phyloP scores from a whole-genome alignment of 2,113 vertebrate genomes.

The Entosphenus tridentatus region DNA sequence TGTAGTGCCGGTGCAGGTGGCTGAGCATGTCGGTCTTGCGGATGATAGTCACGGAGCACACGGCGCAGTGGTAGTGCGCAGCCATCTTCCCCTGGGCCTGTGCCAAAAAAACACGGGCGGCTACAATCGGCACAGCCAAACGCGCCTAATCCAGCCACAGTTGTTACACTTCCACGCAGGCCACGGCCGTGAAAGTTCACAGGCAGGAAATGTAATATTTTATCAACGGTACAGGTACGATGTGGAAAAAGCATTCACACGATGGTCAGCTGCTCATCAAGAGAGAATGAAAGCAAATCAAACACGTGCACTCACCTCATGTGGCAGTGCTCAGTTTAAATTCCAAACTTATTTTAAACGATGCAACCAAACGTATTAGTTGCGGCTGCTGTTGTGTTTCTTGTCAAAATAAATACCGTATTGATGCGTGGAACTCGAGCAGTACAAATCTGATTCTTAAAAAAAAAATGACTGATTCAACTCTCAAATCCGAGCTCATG shows the following conservation, averaged over 20 bases:
- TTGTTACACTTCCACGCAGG: background rate
- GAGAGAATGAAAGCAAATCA: background rate
- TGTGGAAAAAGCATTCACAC: background rate
- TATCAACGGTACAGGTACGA: background rate
- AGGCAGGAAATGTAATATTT: background rate
- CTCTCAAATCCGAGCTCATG: no score
- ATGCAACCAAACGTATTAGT: no score
- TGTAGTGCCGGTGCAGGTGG: constrained; percentile 65
- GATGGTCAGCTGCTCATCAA: background rate
- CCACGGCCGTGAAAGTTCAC: background rate
- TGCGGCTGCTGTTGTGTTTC: no score
- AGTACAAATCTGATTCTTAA: no score
- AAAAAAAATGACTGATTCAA: no score
- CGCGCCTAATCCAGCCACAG: background rate
- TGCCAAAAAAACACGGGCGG: constrained; percentile 10
- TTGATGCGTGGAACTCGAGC: no score
- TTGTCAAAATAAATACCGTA: no score
- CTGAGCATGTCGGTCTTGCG: constrained; percentile 76
- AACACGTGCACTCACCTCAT: no score
- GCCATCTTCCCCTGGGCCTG: constrained; percentile 38
- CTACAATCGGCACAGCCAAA: background rate
- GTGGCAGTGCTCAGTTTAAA: no score
- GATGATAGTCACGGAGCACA: constrained; percentile 66
- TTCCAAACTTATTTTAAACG: no score
- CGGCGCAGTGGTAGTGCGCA: constrained; percentile 81